Percentiles rank a stretch among this genome's conserved stretches.
These are phyloP conservation scores for Zaprionus ornatus DNA, from an alignment of 1,140 invertebrate genomes.

Conservation along the genomic window DNA sequence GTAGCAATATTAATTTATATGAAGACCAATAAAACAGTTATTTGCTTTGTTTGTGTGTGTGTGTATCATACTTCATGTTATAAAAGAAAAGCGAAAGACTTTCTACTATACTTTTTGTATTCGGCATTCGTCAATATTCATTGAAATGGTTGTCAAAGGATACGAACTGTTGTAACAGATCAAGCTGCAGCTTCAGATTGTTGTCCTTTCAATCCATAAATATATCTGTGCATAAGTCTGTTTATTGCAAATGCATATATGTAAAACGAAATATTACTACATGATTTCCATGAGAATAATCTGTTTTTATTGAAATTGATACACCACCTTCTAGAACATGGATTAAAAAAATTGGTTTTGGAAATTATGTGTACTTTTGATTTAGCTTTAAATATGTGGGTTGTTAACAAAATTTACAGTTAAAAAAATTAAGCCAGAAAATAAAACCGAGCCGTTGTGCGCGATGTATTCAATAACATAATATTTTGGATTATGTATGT, in stretches of 20 bases:
- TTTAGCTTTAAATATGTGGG: no score
- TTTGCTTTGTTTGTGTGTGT: no score
- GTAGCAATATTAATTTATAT: no score
- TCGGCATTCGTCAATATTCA: no score
- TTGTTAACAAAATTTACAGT: no score
- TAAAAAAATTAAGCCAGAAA: background rate
- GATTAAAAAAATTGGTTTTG: no score
- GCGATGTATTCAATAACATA: background rate
- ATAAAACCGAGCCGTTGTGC: background rate
- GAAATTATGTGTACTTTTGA: no score
- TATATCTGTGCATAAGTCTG: background rate
- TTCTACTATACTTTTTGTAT: no score
- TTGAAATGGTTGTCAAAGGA: constrained; percentile 3
- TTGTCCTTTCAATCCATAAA: background rate
- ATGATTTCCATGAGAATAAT: background rate
- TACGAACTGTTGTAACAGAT: constrained; percentile 19
- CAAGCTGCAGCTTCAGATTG: constrained; percentile 12
- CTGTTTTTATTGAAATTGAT: background rate
- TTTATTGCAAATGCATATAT: no score
- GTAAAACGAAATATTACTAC: no score
- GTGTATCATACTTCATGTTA: background rate
- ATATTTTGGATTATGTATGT: background rate
- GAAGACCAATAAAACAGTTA: no score
- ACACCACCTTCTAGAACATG: no score
- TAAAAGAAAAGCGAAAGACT: background rate